Base-by-base conservation (phyloP, 2,113 vertebrate genomes). In the Scomber scombrus region DNA sequence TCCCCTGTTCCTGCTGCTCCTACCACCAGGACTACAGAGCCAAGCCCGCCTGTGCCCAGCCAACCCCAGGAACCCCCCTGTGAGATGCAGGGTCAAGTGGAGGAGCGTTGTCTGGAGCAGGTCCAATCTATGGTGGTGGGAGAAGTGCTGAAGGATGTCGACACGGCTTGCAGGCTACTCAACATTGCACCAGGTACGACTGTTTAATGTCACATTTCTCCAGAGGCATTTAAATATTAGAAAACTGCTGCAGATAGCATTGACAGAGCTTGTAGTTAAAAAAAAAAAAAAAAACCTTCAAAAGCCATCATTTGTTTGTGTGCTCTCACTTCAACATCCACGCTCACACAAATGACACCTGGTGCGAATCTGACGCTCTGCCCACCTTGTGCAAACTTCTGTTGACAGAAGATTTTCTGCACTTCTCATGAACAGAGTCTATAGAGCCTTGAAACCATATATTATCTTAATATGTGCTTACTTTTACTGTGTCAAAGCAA, bases 151-250 rank as follows among this genome's bases (percentile, higher is more conserved):
- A 98, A 97, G 92, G 97, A 99, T 84, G 96, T 99, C 15, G 96
- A 97, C 91, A 98, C 96, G 0, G 97, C 97, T n/a, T 99, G 97
- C 90, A 98, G 98, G 86, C 95, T 98, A 65, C 97, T 99, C 80
- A 98, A 97, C 94, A 99, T 99, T 68, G 82, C 95, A 0, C 92
- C 97, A 86, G 97, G 97, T 98, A 23, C n/a, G n/a, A 50, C 16
- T 7, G 11, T 1, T 21, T 23, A 10, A 56, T 18, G 43, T 58
- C 3, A 9, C 3, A 7, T 31, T 1, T 45, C 21, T 65, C 45
- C 21, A 19, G 7, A 40, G 13, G 49, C 23, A 60, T 31, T 43
- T 46, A 7, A 43, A 46, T 0, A 34, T 26, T 26, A 26, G 3
- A 26, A 26, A 26, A 2, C 23, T 26, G 23, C 23, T 26, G 23